Evolutionary conservation across 2,888 invertebrate species (phyloP).

Genomic region (Drosophila antonietae): DNA sequence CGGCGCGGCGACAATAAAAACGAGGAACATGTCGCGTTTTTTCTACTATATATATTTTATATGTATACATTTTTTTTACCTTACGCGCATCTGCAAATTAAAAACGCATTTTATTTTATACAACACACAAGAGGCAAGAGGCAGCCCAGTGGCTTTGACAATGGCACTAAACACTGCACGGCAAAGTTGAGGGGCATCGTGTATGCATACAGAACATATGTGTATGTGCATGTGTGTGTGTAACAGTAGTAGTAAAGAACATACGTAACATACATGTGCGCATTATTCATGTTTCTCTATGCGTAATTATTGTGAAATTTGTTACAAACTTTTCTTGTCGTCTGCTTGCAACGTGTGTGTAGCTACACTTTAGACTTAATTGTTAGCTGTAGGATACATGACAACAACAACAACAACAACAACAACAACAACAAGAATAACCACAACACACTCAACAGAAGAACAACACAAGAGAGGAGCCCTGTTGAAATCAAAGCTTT

Average conservation of each 20-base stretch:
- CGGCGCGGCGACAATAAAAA: conserved; percentile 69
- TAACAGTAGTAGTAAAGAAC: conserved; percentile 20
- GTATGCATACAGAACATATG: neutral
- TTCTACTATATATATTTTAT: neutral
- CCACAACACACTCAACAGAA: conserved; percentile 52
- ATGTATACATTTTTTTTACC: conserved; percentile 30
- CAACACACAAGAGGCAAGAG: conserved; percentile 38
- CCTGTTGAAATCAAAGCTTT: conserved; percentile 79
- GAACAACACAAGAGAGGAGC: conserved; percentile 53
- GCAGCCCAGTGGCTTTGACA: conserved; percentile 64
- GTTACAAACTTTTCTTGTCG: conserved; percentile 61
- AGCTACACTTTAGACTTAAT: conserved; percentile 76
- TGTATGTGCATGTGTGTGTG: neutral
- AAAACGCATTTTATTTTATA: conserved; percentile 79
- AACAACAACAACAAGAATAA: conserved; percentile 44
- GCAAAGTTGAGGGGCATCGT: conserved; percentile 23
- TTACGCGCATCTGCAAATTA: conserved; percentile 80
- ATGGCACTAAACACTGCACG: conserved; percentile 57
- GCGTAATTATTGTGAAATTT: conserved; percentile 69
- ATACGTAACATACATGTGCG: conserved; percentile 47
- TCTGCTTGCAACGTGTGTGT: conserved; percentile 58
- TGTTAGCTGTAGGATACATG: conserved; percentile 77
- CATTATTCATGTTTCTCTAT: conserved; percentile 53
- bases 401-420: conserved; percentile 60
- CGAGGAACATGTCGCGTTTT: conserved; percentile 52